Conservation (phyloP, 2,113 vertebrate species). For the Pantherophis guttatus region DNA sequence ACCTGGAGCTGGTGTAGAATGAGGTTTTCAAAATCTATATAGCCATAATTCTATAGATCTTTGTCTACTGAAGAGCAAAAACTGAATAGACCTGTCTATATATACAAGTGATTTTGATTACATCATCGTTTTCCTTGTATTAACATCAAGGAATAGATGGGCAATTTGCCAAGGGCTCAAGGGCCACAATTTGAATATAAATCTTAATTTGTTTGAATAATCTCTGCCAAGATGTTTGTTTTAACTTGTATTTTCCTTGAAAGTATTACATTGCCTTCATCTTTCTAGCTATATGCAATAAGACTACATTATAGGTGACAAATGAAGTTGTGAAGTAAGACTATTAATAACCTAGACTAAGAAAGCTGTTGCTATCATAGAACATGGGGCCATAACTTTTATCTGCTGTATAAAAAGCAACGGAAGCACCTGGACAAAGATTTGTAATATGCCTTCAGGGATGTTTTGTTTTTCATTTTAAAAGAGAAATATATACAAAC, state of each 20-base stretch:
- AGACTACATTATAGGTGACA: not conserved
- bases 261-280: not conserved
- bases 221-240: conserved; percentile 12
- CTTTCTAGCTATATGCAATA: not conserved
- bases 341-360: not conserved
- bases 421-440: not conserved
- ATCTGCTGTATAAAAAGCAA: not conserved
- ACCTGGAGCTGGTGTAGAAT: not conserved
- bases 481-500: not conserved
- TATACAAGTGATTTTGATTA: not conserved
- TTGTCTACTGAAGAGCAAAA: not conserved
- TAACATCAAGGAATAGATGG: not conserved
- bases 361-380: not conserved
- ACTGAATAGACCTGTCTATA: not conserved
- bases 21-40: not conserved
- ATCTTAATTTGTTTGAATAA: conserved; percentile 7
- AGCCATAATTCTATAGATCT: not conserved
- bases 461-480: not conserved
- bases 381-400: not conserved
- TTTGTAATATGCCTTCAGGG: not conserved
- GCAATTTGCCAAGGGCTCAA: conserved; percentile 12
- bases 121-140: not conserved
- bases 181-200: conserved; percentile 12
- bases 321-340: not conserved
- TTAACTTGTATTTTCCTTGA: conserved; percentile 22